phyloP scores from a whole-genome alignment of 1,140 invertebrate genomes.

The Euborellia annulipes region DNA sequence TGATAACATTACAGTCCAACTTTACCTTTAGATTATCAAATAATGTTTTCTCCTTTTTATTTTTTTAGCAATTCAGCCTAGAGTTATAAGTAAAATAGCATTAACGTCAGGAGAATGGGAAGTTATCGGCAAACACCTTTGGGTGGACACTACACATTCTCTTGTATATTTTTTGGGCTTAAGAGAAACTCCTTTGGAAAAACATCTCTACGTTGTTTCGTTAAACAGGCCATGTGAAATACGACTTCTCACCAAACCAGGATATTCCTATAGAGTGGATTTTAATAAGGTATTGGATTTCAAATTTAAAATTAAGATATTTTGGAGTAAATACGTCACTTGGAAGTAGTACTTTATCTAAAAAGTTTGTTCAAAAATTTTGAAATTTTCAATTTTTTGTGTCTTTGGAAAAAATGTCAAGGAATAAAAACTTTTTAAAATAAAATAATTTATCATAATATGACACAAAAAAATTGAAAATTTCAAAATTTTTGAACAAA shows the following conservation, averaged over 20 bases:
- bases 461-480: no score
- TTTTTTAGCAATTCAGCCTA: conserved; percentile 28
- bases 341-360: no score
- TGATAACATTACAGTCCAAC: no score
- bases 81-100: conserved; percentile 45
- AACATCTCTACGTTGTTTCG: conserved; percentile 68
- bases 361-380: no score
- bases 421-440: no score
- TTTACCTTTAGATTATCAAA: no score
- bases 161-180: conserved; percentile 70
- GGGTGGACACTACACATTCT: conserved; percentile 53
- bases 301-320: conserved; percentile 1
- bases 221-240: conserved; percentile 45
- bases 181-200: conserved; percentile 62
- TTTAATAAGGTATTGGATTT: conserved; percentile 46
- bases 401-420: no score
- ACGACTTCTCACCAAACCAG: conserved; percentile 51
- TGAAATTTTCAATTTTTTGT: no score
- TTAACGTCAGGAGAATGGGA: conserved; percentile 73
- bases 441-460: no score
- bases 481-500: no score
- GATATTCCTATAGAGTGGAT: conserved; percentile 61
- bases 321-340: no score
- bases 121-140: conserved; percentile 56
- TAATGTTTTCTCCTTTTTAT: no score